phyloP scores from a whole-genome alignment of 1,140 invertebrate genomes.

The Hylyphantes graminicola region DNA sequence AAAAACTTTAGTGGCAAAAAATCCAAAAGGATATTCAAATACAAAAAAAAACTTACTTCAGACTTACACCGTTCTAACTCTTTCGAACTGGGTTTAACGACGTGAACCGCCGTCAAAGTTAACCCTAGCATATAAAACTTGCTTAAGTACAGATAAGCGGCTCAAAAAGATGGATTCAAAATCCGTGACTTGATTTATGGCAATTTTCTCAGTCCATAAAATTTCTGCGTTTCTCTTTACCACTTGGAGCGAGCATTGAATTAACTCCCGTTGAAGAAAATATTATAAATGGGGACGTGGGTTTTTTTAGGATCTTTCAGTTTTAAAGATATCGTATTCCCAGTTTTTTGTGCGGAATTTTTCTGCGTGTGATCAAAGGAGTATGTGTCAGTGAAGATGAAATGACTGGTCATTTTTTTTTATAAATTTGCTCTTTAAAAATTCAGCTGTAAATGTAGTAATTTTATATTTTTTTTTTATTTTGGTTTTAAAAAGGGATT shows the following conservation, averaged over 20 bases:
- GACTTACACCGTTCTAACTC: not conserved
- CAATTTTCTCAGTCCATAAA: slow-evolving; percentile 54
- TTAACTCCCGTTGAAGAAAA: slow-evolving; percentile 34
- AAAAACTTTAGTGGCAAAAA: not conserved
- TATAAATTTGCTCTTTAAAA: not conserved
- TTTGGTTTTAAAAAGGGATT: not conserved
- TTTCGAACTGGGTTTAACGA: not conserved
- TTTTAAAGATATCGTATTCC: not conserved
- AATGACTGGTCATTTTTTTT: not conserved
- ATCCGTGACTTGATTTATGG: slow-evolving; percentile 57
- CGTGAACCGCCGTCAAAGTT: slow-evolving; percentile 38
- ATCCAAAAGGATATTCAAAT: not conserved
- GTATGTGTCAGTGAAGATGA: slow-evolving; percentile 27
- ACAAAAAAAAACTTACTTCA: not conserved
- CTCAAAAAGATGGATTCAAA: slow-evolving; percentile 56
- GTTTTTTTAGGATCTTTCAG: not conserved
- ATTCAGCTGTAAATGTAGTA: not conserved
- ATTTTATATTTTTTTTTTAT: not conserved
- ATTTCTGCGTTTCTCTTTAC: slow-evolving; percentile 46
- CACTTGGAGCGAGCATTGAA: slow-evolving; percentile 47
- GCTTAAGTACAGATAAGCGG: slow-evolving; percentile 56
- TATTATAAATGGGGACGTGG: slow-evolving; percentile 32
- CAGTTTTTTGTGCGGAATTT: not conserved
- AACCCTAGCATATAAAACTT: slow-evolving; percentile 54
- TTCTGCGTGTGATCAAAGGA: not conserved